phyloP scores from a whole-genome alignment of 2,888 invertebrate species.

The Synergus japonicus region DNA sequence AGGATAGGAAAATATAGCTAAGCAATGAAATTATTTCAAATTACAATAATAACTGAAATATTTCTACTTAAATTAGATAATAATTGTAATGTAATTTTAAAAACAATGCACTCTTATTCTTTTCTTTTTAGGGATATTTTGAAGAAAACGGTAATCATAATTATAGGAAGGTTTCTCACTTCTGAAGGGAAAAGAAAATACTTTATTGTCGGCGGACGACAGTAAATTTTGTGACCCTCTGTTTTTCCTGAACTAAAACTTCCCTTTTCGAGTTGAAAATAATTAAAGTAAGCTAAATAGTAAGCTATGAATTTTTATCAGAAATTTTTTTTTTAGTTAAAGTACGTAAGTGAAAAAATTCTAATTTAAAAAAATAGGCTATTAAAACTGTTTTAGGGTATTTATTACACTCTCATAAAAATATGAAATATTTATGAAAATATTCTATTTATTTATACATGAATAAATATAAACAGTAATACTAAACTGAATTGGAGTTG shows the following conservation, averaged over 20 bases:
- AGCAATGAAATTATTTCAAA: too few species aligned
- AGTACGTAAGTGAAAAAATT: background rate
- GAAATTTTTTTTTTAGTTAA: background rate
- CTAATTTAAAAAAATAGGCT: background rate
- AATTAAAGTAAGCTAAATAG: background rate
- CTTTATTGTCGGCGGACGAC: background rate
- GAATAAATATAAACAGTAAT: too few species aligned
- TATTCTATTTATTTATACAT: too few species aligned
- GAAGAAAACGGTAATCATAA: background rate
- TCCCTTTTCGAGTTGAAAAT: background rate
- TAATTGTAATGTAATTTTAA: background rate
- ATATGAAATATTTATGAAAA: too few species aligned
- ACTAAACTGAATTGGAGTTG: background rate
- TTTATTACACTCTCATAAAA: too few species aligned
- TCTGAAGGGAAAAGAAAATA: background rate
- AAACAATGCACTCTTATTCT: background rate
- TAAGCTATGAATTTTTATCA: background rate
- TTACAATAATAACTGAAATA: too few species aligned
- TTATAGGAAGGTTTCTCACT: background rate
- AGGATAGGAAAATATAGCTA: too few species aligned
- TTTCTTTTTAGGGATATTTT: background rate
- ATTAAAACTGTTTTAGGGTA: too few species aligned
- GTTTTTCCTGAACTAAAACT: background rate
- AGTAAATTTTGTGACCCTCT: background rate
- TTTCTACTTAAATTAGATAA: too few species aligned